Conservation (phyloP, 2,888 invertebrate genomes). For the Xanthorhoe designata region DNA sequence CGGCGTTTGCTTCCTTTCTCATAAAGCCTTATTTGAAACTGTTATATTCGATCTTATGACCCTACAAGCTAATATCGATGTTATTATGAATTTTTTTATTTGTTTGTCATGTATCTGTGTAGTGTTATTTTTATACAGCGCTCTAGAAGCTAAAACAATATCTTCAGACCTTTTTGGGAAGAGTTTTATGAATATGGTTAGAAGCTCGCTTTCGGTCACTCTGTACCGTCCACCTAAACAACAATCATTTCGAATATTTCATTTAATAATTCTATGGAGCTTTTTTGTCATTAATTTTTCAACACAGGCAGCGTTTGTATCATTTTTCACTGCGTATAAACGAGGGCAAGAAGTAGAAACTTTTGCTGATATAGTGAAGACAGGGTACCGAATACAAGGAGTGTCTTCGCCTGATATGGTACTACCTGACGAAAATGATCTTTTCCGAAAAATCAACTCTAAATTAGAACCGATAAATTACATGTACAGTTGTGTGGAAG, state of each 20-base stretch:
- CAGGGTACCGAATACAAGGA: conserved; percentile 72
- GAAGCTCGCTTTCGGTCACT: conserved; percentile 64
- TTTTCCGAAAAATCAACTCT: conserved; percentile 64
- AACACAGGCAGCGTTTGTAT: conserved; percentile 75
- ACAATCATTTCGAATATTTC: conserved; percentile 66
- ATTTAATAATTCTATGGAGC: conserved; percentile 70
- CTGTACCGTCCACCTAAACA: conserved; percentile 64
- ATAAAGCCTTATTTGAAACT: conserved; percentile 70
- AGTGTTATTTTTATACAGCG: conserved; percentile 63
- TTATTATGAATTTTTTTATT: conserved; percentile 52
- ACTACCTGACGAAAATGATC: conserved; percentile 70
- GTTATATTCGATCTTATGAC: conserved; percentile 63
- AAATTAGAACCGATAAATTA: conserved; percentile 61
- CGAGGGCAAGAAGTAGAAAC: conserved; percentile 76
- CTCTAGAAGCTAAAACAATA: conserved; percentile 52
- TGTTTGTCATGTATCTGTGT: conserved; percentile 71
- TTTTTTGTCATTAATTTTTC: conserved; percentile 75
- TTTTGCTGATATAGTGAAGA: conserved; percentile 73
- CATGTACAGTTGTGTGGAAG: conserved; percentile 62
- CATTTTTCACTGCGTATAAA: conserved; percentile 73
- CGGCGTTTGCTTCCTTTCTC: conserved; percentile 71
- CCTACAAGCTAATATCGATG: conserved; percentile 42
- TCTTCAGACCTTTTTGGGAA: conserved; percentile 70
- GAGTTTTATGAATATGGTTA: conserved; percentile 69
- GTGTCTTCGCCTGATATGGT: conserved; percentile 75